Evolutionary conservation across 2,888 invertebrate genomes (phyloP), one percentile per base, ranked within the genome.

Genomic region (Eledona agricola): DNA sequence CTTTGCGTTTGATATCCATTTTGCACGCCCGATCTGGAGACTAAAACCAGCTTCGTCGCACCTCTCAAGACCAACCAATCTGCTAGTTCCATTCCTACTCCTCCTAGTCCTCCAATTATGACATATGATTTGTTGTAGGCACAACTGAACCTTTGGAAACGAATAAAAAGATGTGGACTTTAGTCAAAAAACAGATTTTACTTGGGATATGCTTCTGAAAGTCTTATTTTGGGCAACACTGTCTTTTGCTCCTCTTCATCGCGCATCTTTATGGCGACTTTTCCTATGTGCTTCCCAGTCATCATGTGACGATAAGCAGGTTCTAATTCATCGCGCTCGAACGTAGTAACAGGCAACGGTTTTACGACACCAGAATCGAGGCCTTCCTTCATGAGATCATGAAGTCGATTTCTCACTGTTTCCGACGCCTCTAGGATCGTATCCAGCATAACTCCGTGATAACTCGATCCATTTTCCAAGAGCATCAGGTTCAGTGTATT

Each of bases 81-180:
- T 0, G 88, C 86, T 32, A 96, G 74, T 73, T 96, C 96, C 32
- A 96, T 78, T 2, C 96, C 96, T 69, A 96, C 93, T 0, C 96
- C 96, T 26, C 96, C 96, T 0, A 96, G 80, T 26, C 96, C 95
- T 5, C 90, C 90, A 1, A 86, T 79, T 2, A 90, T 81, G 0
- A 90, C 67, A 76, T 90, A 83, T 4, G 80, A 55, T 67, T 79
- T 64, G 62, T 80, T 71, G 10, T 75, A 71, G n/a, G 74, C 63
- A 78, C 89, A 77, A 49, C 4, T 19, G 6, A 26, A 49, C n/a
- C 20, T 42, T 15, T 4, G 23, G 28, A 46, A 26, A 23, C 5
- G 6, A 40, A 53, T 49, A 6, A 9, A 10, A 15, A 25, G 25
- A 12, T n/a, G n/a, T n/a, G n/a, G n/a, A n/a, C 15, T 9, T 3